Base-by-base conservation (phyloP, 30 jellyfish, hydroid and myxozoan genomes). In the Pseudorhiza aurosa region DNA sequence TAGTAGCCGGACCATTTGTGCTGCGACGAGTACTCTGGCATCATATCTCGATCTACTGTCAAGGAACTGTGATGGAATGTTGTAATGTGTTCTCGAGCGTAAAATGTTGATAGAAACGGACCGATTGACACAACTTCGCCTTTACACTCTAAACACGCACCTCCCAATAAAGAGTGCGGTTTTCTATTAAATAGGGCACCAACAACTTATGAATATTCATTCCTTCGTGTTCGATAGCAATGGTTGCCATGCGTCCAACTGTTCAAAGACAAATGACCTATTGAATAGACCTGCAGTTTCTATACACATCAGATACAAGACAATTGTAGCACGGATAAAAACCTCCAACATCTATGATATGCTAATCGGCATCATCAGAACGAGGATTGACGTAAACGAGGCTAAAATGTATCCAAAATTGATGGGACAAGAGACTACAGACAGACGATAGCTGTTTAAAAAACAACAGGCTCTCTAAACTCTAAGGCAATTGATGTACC, bases 1-100 rank as follows among this genome's bases (percentile, higher is more conserved):
- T 87, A 77, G 43, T 87, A 87, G 28, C 96, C 96, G 1, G 87
- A 81, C 96, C 96, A 87, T 56, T 87, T 87, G 88, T 76, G 88
- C 56, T 76, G 93, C 69, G 93, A 60, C 43, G 96, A 58, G 67
- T 58, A 87, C 75, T 87, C 96, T 36, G 92, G 96, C 96, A 87
- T 87, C 95, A 84, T 84, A 15, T 25, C 87, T 83, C 81, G 24
- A 43, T 46, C 31, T 25, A 46, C 69, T 18, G 40, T 60, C 74
- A 24, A 60, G 59, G 35, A 73, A 26, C 75, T 39, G 62, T 27
- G 58, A 39, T 47, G 60, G 40, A 51, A 33, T 30, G 28, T 53
- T 28, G 39, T 11, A 68, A 25, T 27, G 82, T 68, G 65, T 42
- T 49, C 28, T 68, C 65, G 68, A 46, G 68, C 74, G 65, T 72